A percentile compares a stretch with the other conserved stretches of the same genome.
Evolutionary conservation across 2,113 vertebrate species (phyloP).

Genomic region (Pomatorhinus ruficollis): DNA sequence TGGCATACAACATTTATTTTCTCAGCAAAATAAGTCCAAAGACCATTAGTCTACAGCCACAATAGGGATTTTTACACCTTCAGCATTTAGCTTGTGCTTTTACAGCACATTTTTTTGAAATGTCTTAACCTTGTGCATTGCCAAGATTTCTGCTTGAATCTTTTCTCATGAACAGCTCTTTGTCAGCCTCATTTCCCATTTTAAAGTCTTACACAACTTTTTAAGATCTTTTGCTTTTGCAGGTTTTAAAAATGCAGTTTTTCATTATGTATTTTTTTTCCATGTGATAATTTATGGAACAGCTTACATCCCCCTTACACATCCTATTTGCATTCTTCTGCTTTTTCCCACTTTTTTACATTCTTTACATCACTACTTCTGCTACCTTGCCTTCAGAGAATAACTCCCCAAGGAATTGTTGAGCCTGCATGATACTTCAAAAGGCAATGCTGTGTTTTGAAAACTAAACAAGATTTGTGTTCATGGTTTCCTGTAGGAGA

Average conservation of each 20-base stretch:
- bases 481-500: background rate
- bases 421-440: background rate
- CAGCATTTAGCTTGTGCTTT: background rate
- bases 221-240: background rate
- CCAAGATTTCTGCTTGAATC: background rate
- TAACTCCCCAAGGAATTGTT: background rate
- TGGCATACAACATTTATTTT: background rate
- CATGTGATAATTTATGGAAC: background rate
- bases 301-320: background rate
- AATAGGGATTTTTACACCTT: background rate
- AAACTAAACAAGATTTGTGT: background rate
- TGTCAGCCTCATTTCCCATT: background rate
- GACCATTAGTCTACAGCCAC: background rate
- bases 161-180: background rate
- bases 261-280: background rate
- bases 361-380: background rate
- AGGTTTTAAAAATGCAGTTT: background rate
- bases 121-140: background rate
- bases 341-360: background rate
- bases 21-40: background rate
- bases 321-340: background rate
- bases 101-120: background rate
- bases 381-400: background rate
- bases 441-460: constrained; percentile 5
- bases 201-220: background rate